Base-by-base conservation (phyloP, 2,888 invertebrate species). In the Thereva unica region DNA sequence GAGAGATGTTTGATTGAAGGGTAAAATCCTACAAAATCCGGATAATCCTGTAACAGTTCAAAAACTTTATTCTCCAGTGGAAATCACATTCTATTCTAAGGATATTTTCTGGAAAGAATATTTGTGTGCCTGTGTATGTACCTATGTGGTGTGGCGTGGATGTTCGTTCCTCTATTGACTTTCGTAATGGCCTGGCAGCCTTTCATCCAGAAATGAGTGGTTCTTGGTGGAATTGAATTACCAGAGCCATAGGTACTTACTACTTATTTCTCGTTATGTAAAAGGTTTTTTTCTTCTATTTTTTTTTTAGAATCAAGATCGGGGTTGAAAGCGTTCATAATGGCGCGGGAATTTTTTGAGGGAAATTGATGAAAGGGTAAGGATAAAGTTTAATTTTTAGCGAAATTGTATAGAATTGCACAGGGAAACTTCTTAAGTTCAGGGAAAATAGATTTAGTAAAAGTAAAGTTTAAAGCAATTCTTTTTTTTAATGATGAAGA, bases 31-130 rank as follows among this genome's bases (percentile, higher is more conserved):
- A 52, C 50, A 42, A 59, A 66, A 66, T 66, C 66, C 57, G 59
- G 66, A 66, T 66, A 52, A 66, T 66, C 66, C 66, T 50, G 66
- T 57, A 52, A 57, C 50, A 66, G 66, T 66, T 66, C 66, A 66
- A 66, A 66, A 66, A 66, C 57, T 66, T 66, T 66, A 59, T 10
- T 59, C 35, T 45, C 47, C 12, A 38, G 40, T 38, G 34, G 40
- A 40, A 41, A 12, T 5, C 56, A 40, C 34, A 10, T 37, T 37
- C 54, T 35, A n/a, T 10, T 35, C 38, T 35, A 54, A 6, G 10
- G 23, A 35, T 7, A 35, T 35, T 35, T 10, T 9, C 37, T 54
- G 7, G 10, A 34, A 8, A 44, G n/a, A 9, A 44, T 1, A 44
- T 56, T 38, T 44, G 44, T 44, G 44, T 35, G 44, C n/a, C 44